Conservation (phyloP, 2,113 vertebrate species). For the Odontesthes bonariensis region DNA sequence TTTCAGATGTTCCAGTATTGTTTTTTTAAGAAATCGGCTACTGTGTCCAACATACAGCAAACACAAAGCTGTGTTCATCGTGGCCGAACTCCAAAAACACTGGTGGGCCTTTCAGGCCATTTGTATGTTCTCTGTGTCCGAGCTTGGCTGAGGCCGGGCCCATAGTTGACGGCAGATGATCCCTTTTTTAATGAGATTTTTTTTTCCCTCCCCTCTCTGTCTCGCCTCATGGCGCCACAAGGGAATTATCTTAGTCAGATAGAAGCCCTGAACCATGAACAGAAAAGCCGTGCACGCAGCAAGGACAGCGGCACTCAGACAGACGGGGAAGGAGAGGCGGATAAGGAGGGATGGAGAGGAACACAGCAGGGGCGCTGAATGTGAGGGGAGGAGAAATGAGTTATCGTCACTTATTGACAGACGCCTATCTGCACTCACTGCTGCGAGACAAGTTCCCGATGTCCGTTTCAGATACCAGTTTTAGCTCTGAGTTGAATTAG, state of each 20-base stretch:
- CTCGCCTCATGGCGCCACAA: slow-evolving; percentile 62
- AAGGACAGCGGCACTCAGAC: slow-evolving; percentile 48
- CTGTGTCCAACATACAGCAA: slow-evolving; percentile 29
- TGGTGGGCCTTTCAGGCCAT: slow-evolving; percentile 45
- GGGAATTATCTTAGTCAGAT: slow-evolving; percentile 67
- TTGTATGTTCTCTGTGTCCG: slow-evolving; percentile 59
- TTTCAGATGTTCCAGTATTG: slow-evolving; percentile 25
- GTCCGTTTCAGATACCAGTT: slow-evolving; percentile 41
- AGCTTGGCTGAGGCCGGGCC: slow-evolving; percentile 36
- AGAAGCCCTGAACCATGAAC: slow-evolving; percentile 73
- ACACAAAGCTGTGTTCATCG: slow-evolving; percentile 35
- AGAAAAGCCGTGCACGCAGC: slow-evolving; percentile 54
- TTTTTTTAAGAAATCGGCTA: slow-evolving; percentile 8
- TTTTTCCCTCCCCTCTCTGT: slow-evolving; percentile 32
- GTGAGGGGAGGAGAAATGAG: slow-evolving; percentile 27
- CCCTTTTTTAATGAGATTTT: slow-evolving; percentile 74
- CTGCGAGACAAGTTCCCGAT: background rate
- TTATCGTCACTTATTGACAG: slow-evolving; percentile 39
- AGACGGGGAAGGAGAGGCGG: background rate
- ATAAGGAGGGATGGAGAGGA: slow-evolving; percentile 8
- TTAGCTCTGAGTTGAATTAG: slow-evolving; percentile 3
- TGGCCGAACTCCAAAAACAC: slow-evolving; percentile 51
- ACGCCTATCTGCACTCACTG: slow-evolving; percentile 7
- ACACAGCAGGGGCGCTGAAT: slow-evolving; percentile 1
- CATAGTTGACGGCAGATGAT: slow-evolving; percentile 70